Evolutionary conservation across 2,888 invertebrate genomes (phyloP).

Genomic region (Allygus modestus): DNA sequence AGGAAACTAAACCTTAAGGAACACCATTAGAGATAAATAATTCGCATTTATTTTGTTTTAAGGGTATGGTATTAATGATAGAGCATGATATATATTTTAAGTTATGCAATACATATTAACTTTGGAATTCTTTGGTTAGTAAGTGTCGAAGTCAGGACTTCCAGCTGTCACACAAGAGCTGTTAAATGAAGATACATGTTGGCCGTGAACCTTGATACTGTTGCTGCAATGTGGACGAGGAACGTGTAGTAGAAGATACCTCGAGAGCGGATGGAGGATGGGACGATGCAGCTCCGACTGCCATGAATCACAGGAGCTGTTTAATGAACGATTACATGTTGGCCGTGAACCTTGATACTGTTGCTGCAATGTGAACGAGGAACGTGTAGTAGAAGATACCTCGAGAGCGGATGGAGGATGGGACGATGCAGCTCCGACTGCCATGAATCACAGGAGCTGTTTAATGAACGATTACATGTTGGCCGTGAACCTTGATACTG

Average conservation of each 20-base stretch:
- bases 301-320: constrained; percentile 7
- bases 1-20: no score
- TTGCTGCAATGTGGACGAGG: not conserved
- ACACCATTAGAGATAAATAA: no score
- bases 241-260: not conserved
- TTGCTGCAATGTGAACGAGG: not conserved
- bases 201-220: no score
- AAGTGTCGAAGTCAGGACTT: no score
- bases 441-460: constrained; percentile 53
- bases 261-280: constrained; percentile 11
- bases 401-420: not conserved
- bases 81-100: no score
- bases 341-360: not conserved
- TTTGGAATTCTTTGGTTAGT: no score
- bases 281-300: not conserved
- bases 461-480: constrained; percentile 42
- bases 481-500: constrained; percentile 28
- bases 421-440: not conserved
- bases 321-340: constrained; percentile 18
- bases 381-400: not conserved
- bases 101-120: no score
- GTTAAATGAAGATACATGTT: no score
- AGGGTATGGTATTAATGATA: no score
- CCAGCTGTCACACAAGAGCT: no score
- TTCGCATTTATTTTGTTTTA: no score